phyloP scores from a whole-genome alignment of 2,113 vertebrate species.

The Cardinalis cardinalis region DNA sequence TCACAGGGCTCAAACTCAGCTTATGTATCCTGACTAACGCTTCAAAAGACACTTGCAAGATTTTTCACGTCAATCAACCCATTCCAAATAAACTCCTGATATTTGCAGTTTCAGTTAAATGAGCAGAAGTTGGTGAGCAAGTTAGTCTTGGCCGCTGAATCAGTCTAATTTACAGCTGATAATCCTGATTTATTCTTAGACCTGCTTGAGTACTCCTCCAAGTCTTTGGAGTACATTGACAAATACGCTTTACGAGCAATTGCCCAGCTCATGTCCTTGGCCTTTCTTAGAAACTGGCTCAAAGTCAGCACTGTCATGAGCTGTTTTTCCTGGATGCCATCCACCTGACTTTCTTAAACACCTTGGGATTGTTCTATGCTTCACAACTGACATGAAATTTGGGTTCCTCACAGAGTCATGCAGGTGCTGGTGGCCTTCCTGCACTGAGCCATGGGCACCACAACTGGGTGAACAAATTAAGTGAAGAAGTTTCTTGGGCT shows the following conservation, averaged over 20 bases:
- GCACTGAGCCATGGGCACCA: neutral
- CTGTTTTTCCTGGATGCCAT: neutral
- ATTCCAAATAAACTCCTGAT: neutral
- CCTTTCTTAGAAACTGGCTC: neutral
- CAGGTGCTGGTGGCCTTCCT: neutral
- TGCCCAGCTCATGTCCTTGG: neutral
- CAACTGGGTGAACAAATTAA: neutral
- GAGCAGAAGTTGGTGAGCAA: neutral
- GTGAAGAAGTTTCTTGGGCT: neutral
- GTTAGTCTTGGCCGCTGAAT: neutral
- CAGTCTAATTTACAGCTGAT: neutral
- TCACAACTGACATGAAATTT: neutral
- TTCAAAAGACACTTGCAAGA: neutral
- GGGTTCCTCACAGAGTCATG: neutral
- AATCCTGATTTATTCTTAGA: neutral
- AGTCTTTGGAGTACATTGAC: neutral
- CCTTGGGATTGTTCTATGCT: neutral
- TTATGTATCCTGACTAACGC: neutral
- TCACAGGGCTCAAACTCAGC: neutral
- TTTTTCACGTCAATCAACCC: neutral
- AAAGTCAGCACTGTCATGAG: neutral
- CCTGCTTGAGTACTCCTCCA: neutral
- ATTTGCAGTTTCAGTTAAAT: neutral
- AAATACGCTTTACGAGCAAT: accelerated
- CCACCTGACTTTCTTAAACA: neutral